Conservation (phyloP, 2,888 invertebrate species). For the Drosophila merina region DNA sequence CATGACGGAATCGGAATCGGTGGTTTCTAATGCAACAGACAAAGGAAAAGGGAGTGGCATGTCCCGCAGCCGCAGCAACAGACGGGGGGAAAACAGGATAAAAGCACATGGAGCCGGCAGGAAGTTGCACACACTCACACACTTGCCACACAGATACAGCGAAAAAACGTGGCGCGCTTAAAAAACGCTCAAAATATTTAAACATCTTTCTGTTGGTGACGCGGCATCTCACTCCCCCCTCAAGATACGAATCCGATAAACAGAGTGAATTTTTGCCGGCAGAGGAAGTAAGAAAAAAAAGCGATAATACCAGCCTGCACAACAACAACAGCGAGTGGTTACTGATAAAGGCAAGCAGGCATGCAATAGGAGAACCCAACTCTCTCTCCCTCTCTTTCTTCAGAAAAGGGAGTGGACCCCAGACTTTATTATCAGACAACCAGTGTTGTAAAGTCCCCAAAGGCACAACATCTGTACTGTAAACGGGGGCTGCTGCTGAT, state of each 20-base stretch:
- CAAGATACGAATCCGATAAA: conserved; percentile 56
- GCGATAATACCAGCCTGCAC: conserved; percentile 44
- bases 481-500: conserved; percentile 11
- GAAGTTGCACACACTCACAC: conserved; percentile 57
- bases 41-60: conserved; percentile 60
- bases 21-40: conserved; percentile 38
- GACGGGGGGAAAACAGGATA: conserved; percentile 49
- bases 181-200: conserved; percentile 39
- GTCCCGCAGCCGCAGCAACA: conserved; percentile 47
- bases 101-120: conserved; percentile 60
- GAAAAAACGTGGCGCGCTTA: conserved; percentile 73
- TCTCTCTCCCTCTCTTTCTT: conserved; percentile 1
- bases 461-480: neutral
- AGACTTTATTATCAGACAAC: conserved; percentile 26
- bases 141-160: conserved; percentile 16
- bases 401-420: conserved; percentile 24
- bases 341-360: conserved; percentile 57
- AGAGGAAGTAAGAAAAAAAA: conserved; percentile 50
- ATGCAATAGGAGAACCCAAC: no score
- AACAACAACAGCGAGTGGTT: conserved; percentile 46
- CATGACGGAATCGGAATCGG: conserved; percentile 15
- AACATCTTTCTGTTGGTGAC: conserved; percentile 55
- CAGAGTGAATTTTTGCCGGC: conserved; percentile 49
- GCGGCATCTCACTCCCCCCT: conserved; percentile 56
- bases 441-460: conserved; percentile 12